Percentiles rank a stretch among this genome's conserved stretches.
These are phyloP conservation scores for Synergus umbraculus DNA, from an alignment of 2,888 invertebrate species.

Conservation along the genomic window DNA sequence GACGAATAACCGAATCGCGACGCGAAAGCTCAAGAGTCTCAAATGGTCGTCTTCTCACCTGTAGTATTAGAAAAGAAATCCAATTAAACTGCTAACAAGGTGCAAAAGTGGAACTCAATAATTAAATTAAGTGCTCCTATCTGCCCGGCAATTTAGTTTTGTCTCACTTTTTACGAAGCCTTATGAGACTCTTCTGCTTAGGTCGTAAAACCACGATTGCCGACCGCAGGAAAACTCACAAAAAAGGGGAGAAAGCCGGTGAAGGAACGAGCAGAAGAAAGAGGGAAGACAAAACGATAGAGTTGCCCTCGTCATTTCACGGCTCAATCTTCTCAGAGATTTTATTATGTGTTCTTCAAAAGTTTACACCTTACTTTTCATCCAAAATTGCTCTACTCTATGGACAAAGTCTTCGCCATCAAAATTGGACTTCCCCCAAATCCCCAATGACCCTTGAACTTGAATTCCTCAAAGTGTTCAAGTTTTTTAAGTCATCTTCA, in stretches of 20 bases:
- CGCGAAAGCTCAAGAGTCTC: not conserved
- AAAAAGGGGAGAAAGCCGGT: not conserved
- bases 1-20: constrained; percentile 20
- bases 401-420: not conserved
- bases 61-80: not conserved
- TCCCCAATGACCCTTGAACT: not conserved
- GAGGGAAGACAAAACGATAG: not conserved
- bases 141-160: not conserved
- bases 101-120: not conserved
- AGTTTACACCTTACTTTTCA: constrained; percentile 5
- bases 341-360: constrained; percentile 4
- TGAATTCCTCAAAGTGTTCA: not conserved
- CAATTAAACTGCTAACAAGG: not conserved
- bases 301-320: not conserved
- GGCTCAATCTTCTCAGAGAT: not conserved
- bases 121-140: not conserved
- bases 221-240: constrained; percentile 1
- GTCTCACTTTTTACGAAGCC: not conserved
- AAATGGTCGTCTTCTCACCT: not conserved
- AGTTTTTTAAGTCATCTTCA: not conserved
- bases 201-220: constrained; percentile 5
- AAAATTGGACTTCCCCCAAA: not conserved
- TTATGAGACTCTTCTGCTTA: not conserved
- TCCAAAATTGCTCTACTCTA: not conserved
- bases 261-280: not conserved